A percentile compares a stretch with the other conserved stretches of the same genome.
Conservation (phyloP, 1,140 invertebrate species). For the Vanessa tameamea region DNA sequence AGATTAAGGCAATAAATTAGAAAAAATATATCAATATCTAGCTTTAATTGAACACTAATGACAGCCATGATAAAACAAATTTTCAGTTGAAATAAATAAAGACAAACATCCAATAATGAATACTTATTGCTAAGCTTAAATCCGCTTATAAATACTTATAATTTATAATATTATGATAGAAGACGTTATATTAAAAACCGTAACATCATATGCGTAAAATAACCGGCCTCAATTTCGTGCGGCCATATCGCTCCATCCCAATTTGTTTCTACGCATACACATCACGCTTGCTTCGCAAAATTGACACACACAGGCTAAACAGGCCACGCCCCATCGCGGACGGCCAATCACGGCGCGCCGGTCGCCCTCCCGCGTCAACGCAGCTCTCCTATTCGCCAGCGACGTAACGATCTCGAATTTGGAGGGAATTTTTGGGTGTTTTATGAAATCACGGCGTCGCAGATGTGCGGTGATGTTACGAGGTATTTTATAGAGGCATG, state of each 20-base stretch:
- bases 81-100: too few species aligned
- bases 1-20: too few species aligned
- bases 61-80: too few species aligned
- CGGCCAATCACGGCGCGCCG: constrained; percentile 58
- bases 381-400: constrained; percentile 51
- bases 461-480: constrained; percentile 60
- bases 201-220: constrained; percentile 35
- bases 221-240: constrained; percentile 30
- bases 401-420: constrained; percentile 38
- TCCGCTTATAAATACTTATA: too few species aligned
- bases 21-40: too few species aligned
- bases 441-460: constrained; percentile 68
- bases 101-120: too few species aligned
- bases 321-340: constrained; percentile 39
- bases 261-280: constrained; percentile 46
- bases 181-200: constrained; percentile 12
- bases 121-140: too few species aligned
- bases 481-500: constrained; percentile 65
- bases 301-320: constrained; percentile 40
- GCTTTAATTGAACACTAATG: too few species aligned
- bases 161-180: not conserved
- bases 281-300: constrained; percentile 2
- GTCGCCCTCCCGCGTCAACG: constrained; percentile 58
- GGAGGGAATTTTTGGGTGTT: constrained; percentile 75
- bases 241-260: constrained; percentile 39